Evolutionary conservation across 2,888 invertebrate species (phyloP).

Genomic region (Candidula unifasciata): DNA sequence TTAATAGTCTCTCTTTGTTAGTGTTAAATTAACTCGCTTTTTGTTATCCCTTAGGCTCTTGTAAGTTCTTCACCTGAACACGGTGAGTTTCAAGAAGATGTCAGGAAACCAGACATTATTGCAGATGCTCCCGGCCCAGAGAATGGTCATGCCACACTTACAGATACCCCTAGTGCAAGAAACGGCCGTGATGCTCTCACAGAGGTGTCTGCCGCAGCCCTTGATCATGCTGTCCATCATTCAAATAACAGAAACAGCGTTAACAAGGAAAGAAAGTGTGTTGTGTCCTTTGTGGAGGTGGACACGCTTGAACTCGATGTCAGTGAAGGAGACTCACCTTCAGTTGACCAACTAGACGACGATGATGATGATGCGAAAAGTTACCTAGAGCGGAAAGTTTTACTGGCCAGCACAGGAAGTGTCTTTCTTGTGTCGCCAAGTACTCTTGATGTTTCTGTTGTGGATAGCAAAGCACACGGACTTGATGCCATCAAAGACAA

Average conservation of each 20-base stretch:
- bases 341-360: neutral
- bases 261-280: neutral
- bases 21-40: too few species aligned
- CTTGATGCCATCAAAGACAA: neutral
- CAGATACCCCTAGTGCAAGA: neutral
- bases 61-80: too few species aligned
- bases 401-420: constrained; percentile 60
- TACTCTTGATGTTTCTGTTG: constrained; percentile 31
- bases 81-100: too few species aligned
- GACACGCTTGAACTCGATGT: neutral
- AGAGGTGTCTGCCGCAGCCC: neutral
- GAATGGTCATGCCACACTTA: neutral
- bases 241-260: neutral
- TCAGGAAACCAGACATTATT: too few species aligned
- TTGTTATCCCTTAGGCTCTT: too few species aligned
- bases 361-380: constrained; percentile 12
- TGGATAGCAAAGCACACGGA: constrained; percentile 22
- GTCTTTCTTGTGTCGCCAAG: constrained; percentile 58
- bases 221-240: neutral
- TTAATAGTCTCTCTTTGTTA: too few species aligned
- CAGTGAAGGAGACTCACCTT: neutral
- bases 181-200: neutral
- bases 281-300: constrained; percentile 8
- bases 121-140: neutral
- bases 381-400: constrained; percentile 25